Percentiles rank a stretch among this genome's conserved stretches.
Conservation (phyloP, 2,113 vertebrate genomes). For the Spea multiplicata region DNA sequence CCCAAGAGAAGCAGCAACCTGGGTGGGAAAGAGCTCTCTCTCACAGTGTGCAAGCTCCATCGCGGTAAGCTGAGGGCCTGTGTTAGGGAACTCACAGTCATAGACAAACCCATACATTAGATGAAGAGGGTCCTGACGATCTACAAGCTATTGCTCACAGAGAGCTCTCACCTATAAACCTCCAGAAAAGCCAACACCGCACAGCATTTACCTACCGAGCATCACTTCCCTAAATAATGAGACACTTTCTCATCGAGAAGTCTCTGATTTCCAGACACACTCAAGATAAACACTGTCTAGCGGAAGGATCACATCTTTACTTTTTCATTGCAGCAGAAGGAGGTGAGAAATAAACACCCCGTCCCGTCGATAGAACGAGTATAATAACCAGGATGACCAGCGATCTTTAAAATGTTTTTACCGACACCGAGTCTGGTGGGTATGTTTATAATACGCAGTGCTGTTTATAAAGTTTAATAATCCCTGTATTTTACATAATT, state of each 20-base stretch:
- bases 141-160: neutral
- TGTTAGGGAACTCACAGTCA: too few relatives aligned
- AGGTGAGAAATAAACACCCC: slow-evolving; percentile 2
- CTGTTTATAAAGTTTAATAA: too few relatives aligned
- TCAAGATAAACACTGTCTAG: slow-evolving; percentile 34
- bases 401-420: too few relatives aligned
- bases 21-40: too few relatives aligned
- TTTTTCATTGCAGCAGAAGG: slow-evolving; percentile 7
- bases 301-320: slow-evolving; percentile 22
- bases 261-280: slow-evolving; percentile 7
- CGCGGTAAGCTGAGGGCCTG: too few relatives aligned
- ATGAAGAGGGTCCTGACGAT: too few relatives aligned
- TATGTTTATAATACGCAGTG: too few relatives aligned
- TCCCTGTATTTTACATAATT: too few relatives aligned
- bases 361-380: neutral
- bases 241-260: slow-evolving; percentile 14
- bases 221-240: slow-evolving; percentile 32
- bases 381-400: neutral
- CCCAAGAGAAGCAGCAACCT: too few relatives aligned
- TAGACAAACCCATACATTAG: too few relatives aligned
- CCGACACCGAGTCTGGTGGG: too few relatives aligned
- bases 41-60: too few relatives aligned
- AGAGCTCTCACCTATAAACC: neutral
- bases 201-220: slow-evolving; percentile 22
- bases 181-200: neutral